These are phyloP conservation scores for Piaya cayana DNA, from an alignment of 2,113 vertebrate genomes.

Conservation along the genomic window DNA sequence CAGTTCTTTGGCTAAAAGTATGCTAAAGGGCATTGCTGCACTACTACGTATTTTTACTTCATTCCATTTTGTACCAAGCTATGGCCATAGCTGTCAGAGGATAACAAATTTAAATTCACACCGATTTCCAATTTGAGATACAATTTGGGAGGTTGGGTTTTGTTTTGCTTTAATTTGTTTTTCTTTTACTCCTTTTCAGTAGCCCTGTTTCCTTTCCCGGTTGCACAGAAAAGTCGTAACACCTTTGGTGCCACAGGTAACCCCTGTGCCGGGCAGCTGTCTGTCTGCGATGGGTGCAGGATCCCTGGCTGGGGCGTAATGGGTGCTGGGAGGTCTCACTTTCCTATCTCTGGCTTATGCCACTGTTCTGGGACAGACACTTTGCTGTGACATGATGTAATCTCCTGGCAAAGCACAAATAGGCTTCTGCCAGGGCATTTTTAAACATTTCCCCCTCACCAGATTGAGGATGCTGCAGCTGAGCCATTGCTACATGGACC, in stretches of 20 bases:
- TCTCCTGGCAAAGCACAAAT: neutral
- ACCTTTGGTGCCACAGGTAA: too few species aligned
- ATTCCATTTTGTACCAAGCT: neutral
- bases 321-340: fast-evolving
- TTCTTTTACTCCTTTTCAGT: neutral
- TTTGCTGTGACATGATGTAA: neutral
- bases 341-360: fast-evolving
- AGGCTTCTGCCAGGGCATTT: neutral
- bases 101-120: neutral
- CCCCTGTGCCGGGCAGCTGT: neutral
- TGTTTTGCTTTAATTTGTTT: neutral
- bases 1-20: neutral
- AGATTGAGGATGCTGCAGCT: neutral
- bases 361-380: neutral
- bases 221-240: neutral
- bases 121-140: neutral
- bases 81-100: neutral
- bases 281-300: too few species aligned
- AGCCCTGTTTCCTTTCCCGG: neutral
- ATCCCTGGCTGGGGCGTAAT: neutral
- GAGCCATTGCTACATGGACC: neutral
- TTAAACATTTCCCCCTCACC: neutral
- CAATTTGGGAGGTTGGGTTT: neutral
- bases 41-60: neutral
- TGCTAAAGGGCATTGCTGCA: neutral